Base-by-base conservation (phyloP, 2,797 vertebrate genomes). In the Myioborus miniatus region DNA sequence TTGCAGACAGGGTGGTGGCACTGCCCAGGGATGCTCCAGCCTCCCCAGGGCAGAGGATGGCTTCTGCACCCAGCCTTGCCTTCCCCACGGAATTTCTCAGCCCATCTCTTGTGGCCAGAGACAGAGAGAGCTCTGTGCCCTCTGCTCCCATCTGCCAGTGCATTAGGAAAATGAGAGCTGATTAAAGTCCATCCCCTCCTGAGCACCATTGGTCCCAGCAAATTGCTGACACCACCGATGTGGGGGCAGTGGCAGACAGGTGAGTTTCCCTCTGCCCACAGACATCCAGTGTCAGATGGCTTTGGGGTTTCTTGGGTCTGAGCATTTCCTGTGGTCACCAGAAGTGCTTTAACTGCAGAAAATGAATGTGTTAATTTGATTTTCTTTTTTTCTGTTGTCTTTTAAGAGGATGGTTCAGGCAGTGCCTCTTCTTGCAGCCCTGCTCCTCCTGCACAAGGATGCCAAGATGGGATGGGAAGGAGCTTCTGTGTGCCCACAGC, bases 141-240 rank as follows among this genome's bases (percentile, higher is more conserved):
- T 68, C 49, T 4, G 1, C 85, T 67, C 89, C 71, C 59, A 60
- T 78, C 90, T 88, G 90, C 60, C 63, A 65, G 63, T n/a, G 85
- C 63, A 39, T 83, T 97, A 94, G 49, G 91, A 12, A 68, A 77
- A 70, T 8, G 59, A 97, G 96, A 97, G 92, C 90, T 6, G 94
- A 97, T 97, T 96, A 96, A 89, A 74, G 69, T n/a, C 91, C 30
- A 2, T 72, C 89, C 83, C 30, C 32, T 29, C 14, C 15, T 11
- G 7, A 91, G 56, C 60, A 74, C 64, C 47, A 55, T 6, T 90
- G 83, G 63, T 82, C 78, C 11, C 32, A 75, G 49, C 30, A 43
- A 55, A 70, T 30, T 74, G 39, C 91, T 27, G 12, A 89, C 78
- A 84, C 15, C 47, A 43, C 5, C 6, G 9, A 4, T 6, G 39